These are phyloP conservation scores for Orthonevra nobilis DNA, from an alignment of 2,888 invertebrate species.

Conservation along the genomic window DNA sequence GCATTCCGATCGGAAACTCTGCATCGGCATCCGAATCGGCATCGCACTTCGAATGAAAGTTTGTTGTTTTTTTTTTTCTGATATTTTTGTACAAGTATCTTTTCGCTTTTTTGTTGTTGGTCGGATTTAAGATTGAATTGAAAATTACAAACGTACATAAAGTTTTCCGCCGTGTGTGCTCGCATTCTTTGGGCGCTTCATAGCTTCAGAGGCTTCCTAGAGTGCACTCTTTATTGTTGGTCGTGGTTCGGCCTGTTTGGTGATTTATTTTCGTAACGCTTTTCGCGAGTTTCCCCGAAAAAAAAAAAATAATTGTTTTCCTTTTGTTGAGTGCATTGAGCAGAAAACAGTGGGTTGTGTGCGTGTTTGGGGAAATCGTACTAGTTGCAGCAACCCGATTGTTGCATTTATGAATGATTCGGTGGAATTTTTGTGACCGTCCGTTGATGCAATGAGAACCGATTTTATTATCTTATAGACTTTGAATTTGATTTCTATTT, in stretches of 20 bases:
- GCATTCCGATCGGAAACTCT: slow-evolving; percentile 69
- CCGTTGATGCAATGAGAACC: slow-evolving; percentile 58
- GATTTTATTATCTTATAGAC: slow-evolving; percentile 33
- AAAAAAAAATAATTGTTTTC: slow-evolving; percentile 38
- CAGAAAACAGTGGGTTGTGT: no score
- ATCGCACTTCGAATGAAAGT: slow-evolving; percentile 59
- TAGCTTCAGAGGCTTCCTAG: slow-evolving; percentile 47
- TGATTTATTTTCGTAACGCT: slow-evolving; percentile 69
- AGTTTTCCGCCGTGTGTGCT: slow-evolving; percentile 61
- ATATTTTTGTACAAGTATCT: slow-evolving; percentile 20
- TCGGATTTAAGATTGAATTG: slow-evolving; percentile 37
- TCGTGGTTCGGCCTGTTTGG: slow-evolving; percentile 13
- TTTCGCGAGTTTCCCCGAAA: slow-evolving; percentile 68
- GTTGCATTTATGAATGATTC: slow-evolving; percentile 64
- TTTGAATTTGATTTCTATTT: slow-evolving; percentile 35
- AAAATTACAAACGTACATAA: no score
- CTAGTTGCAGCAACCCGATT: slow-evolving; percentile 36
- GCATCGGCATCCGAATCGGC: slow-evolving; percentile 40
- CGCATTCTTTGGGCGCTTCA: slow-evolving; percentile 64
- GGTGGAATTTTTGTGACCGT: slow-evolving; percentile 30
- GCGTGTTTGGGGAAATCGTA: slow-evolving; percentile 65
- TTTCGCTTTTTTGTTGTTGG: slow-evolving; percentile 31
- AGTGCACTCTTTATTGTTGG: slow-evolving; percentile 36
- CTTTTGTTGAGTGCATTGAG: slow-evolving; percentile 1
- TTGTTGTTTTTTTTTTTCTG: slow-evolving; percentile 38